These are phyloP conservation scores for Strigamia transsilvanica DNA, from an alignment of 2,888 invertebrate genomes.

Conservation along the genomic window DNA sequence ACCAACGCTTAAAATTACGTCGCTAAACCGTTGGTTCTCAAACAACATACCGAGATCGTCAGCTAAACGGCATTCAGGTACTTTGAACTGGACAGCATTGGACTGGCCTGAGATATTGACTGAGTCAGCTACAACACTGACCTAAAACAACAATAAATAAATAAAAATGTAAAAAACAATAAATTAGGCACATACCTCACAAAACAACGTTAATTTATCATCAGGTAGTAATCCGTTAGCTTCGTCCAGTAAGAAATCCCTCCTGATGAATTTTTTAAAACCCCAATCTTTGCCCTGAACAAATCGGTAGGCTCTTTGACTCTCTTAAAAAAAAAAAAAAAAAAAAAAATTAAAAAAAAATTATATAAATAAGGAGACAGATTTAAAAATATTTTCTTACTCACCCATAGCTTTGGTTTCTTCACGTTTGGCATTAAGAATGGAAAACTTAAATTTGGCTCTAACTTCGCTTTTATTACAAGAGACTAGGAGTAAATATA, in stretches of 20 bases:
- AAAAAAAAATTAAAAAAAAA: background rate
- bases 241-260: constrained; percentile 98
- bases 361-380: background rate
- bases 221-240: constrained; percentile 98
- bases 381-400: constrained; percentile 57
- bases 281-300: constrained; percentile 99
- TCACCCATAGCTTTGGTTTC: constrained; percentile 99
- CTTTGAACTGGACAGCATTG: constrained; percentile 96
- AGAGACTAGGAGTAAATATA: constrained; percentile 97
- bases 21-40: constrained; percentile 96
- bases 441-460: constrained; percentile 99
- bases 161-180: background rate
- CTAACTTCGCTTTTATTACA: constrained; percentile 99
- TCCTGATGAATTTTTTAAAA: constrained; percentile 98
- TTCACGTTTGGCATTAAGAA: constrained; percentile 99
- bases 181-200: constrained; percentile 73
- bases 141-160: constrained; percentile 66
- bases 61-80: constrained; percentile 79
- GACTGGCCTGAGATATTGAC: constrained; percentile 99
- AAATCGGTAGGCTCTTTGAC: constrained; percentile 95
- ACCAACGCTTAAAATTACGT: constrained; percentile 93
- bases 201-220: constrained; percentile 99
- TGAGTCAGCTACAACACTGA: constrained; percentile 97
- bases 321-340: constrained; percentile 69
- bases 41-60: constrained; percentile 95